Conservation (phyloP, 2,797 vertebrate genomes). For the Phoebastria nigripes region DNA sequence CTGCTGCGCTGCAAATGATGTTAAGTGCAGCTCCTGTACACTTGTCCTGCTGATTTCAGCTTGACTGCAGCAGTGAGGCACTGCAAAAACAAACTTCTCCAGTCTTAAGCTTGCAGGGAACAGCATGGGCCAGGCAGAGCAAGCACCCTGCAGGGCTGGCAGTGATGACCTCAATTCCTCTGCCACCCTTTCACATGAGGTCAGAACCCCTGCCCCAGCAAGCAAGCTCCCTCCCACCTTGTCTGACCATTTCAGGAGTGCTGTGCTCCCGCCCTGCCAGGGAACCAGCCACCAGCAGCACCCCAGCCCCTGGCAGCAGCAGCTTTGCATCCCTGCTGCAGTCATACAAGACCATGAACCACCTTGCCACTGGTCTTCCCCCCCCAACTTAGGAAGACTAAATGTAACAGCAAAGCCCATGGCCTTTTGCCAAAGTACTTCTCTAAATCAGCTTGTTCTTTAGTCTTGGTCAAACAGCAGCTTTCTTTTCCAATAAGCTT, state of each 20-base stretch:
- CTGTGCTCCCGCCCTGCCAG: background rate
- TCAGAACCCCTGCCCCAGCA: background rate
- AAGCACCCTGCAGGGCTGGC: accelerated
- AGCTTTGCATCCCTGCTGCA: accelerated
- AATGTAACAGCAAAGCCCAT: background rate
- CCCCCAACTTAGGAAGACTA: background rate
- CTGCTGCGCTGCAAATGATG: accelerated
- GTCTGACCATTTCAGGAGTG: background rate
- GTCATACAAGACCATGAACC: accelerated
- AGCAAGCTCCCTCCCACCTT: accelerated
- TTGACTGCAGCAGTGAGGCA: accelerated
- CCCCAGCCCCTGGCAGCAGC: background rate
- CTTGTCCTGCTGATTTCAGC: background rate
- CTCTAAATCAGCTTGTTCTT: background rate
- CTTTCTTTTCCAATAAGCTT: background rate
- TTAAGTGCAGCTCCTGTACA: background rate
- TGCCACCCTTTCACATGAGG: background rate
- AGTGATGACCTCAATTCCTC: background rate
- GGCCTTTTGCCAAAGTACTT: background rate
- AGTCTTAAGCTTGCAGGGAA: background rate
- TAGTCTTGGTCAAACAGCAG: background rate
- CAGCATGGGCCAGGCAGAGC: background rate
- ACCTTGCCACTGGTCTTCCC: accelerated
- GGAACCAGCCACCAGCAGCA: accelerated
- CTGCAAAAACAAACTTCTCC: background rate